These are phyloP conservation scores for Peucedramus taeniatus DNA, from an alignment of 2,113 vertebrate species.

Conservation along the genomic window DNA sequence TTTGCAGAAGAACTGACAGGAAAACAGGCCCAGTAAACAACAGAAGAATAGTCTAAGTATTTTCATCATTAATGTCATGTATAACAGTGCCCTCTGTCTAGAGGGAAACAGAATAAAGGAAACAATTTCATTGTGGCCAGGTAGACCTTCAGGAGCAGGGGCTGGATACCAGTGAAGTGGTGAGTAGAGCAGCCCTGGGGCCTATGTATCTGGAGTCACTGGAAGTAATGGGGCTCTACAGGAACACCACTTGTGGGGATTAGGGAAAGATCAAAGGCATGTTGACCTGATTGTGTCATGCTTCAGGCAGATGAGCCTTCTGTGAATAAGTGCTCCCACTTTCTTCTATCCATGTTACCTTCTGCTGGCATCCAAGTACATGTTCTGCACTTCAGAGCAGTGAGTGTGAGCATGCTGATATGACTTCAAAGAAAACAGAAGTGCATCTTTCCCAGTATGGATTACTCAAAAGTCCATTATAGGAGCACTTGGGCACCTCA, in stretches of 20 bases:
- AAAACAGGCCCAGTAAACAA: not conserved
- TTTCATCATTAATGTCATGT: not conserved
- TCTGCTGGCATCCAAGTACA: not conserved
- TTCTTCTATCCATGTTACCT: not conserved
- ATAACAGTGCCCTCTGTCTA: not conserved
- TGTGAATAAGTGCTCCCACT: not conserved
- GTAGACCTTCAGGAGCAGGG: not conserved
- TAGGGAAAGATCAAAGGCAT: not conserved
- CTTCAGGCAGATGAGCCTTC: not conserved
- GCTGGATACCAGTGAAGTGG: not conserved
- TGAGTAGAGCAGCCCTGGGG: not conserved
- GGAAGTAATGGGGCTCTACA: not conserved
- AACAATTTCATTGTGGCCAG: not conserved
- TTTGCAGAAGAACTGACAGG: not conserved
- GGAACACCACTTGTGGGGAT: not conserved
- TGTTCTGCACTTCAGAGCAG: not conserved
- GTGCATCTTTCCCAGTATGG: not conserved
- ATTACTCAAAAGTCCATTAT: not conserved
- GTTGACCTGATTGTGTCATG: not conserved
- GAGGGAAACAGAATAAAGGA: not conserved
- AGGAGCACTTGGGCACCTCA: not conserved
- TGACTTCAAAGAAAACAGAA: not conserved
- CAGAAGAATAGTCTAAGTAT: not conserved
- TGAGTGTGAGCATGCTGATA: not conserved
- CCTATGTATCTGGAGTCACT: not conserved